Evolutionary conservation across 1,140 invertebrate species (phyloP).

Genomic region (Alviniconcha marisindica): DNA sequence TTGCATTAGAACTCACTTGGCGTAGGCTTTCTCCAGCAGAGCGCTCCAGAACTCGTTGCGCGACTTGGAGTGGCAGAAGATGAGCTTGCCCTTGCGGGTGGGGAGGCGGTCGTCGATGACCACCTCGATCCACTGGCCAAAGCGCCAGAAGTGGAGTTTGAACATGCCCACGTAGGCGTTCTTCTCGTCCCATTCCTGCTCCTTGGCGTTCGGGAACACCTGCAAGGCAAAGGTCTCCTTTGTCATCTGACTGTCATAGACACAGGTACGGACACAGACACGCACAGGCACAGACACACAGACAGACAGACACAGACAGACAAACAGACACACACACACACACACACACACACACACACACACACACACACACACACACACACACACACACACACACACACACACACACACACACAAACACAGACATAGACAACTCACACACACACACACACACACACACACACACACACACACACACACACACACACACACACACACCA

Average conservation of each 20-base stretch:
- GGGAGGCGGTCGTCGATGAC: constrained; percentile 87
- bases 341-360: not conserved
- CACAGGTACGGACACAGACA: not conserved
- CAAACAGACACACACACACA: not conserved
- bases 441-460: not conserved
- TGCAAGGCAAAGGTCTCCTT: constrained; percentile 14
- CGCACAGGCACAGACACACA: not conserved
- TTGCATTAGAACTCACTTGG: constrained; percentile 89
- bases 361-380: not conserved
- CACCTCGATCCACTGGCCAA: constrained; percentile 86
- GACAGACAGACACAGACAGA: not conserved
- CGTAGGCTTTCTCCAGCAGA: constrained; percentile 89
- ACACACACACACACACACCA: not conserved
- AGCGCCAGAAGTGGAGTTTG: constrained; percentile 87
- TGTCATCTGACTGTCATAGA: not conserved
- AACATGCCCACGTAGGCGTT: constrained; percentile 72
- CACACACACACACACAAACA: not conserved
- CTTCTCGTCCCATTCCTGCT: constrained; percentile 69
- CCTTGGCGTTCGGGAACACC: constrained; percentile 64
- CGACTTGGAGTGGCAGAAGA: constrained; percentile 84
- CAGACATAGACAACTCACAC: not conserved
- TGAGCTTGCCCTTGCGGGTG: constrained; percentile 83
- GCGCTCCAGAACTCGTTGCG: constrained; percentile 88
- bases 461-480: constrained; percentile 9
- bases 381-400: not conserved